Evolutionary conservation across 2,113 vertebrate genomes (phyloP).

Genomic region (Leuciscus idus): DNA sequence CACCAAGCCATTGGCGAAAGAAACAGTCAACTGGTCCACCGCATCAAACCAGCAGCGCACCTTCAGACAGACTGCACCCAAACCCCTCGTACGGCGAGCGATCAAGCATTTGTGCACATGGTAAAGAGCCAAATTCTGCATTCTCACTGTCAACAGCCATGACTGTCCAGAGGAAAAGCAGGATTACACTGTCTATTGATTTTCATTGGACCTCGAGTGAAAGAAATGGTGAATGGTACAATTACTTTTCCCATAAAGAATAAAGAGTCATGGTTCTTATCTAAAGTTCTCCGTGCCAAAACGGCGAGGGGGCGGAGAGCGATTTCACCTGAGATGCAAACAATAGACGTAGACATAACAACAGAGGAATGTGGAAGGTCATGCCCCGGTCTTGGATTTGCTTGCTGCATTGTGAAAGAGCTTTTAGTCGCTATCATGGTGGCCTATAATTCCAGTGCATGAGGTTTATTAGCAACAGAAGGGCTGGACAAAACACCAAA

Average conservation of each 20-base stretch:
- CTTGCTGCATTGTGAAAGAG: slow-evolving; percentile 48
- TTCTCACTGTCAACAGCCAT: slow-evolving; percentile 25
- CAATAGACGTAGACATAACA: slow-evolving; percentile 59
- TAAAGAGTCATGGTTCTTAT: slow-evolving; percentile 17
- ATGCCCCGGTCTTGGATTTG: slow-evolving; percentile 59
- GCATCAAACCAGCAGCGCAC: neutral
- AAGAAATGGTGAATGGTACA: slow-evolving; percentile 23
- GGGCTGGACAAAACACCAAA: slow-evolving; percentile 57
- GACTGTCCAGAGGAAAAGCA: slow-evolving; percentile 45
- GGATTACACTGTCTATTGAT: slow-evolving; percentile 54
- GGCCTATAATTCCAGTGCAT: slow-evolving; percentile 58
- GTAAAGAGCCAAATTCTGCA: neutral
- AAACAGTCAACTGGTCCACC: neutral
- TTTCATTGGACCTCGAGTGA: slow-evolving; percentile 53
- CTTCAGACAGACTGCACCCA: neutral
- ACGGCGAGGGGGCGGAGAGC: slow-evolving; percentile 19
- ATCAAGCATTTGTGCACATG: neutral
- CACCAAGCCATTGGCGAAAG: neutral
- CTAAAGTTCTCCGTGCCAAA: slow-evolving; percentile 20
- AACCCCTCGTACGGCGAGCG: neutral
- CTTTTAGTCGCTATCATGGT: slow-evolving; percentile 54
- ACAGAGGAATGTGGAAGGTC: slow-evolving; percentile 58
- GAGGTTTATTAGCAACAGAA: slow-evolving; percentile 61
- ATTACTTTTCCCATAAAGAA: slow-evolving; percentile 42
- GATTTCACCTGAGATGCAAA: slow-evolving; percentile 59